phyloP scores from a whole-genome alignment of 2,797 vertebrate genomes.

The Setipinna tenuifilis region DNA sequence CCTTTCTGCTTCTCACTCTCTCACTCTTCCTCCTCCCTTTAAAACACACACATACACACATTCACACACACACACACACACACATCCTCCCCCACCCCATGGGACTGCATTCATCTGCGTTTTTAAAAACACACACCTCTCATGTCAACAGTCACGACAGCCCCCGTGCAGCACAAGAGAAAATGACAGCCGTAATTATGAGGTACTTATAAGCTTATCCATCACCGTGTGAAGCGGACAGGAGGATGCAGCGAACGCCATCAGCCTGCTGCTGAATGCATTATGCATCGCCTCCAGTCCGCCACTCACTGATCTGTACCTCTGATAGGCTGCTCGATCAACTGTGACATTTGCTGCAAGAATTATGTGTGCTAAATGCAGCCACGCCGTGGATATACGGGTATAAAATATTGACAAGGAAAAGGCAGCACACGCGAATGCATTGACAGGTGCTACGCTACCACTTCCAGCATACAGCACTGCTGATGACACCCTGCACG shows the following conservation, averaged over 20 bases:
- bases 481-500: not conserved
- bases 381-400: not conserved
- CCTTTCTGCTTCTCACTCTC: not conserved
- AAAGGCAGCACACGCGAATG: not conserved
- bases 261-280: not conserved
- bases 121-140: slow-evolving; percentile 25
- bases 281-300: not conserved
- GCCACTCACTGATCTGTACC: slow-evolving; percentile 15
- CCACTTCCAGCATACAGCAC: not conserved
- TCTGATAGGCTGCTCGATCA: not conserved
- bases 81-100: not conserved
- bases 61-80: too few relatives aligned
- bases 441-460: not conserved
- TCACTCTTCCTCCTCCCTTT: not conserved
- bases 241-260: not conserved
- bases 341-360: slow-evolving; percentile 14
- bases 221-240: slow-evolving; percentile 23
- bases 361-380: slow-evolving; percentile 5
- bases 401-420: slow-evolving; percentile 1
- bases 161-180: slow-evolving; percentile 7
- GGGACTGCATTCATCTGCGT: not conserved
- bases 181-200: slow-evolving; percentile 47
- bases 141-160: slow-evolving; percentile 30
- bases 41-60: too few relatives aligned
- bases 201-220: slow-evolving; percentile 46